Conservation (phyloP, 2,888 invertebrate genomes). For the Ophion costatus region DNA sequence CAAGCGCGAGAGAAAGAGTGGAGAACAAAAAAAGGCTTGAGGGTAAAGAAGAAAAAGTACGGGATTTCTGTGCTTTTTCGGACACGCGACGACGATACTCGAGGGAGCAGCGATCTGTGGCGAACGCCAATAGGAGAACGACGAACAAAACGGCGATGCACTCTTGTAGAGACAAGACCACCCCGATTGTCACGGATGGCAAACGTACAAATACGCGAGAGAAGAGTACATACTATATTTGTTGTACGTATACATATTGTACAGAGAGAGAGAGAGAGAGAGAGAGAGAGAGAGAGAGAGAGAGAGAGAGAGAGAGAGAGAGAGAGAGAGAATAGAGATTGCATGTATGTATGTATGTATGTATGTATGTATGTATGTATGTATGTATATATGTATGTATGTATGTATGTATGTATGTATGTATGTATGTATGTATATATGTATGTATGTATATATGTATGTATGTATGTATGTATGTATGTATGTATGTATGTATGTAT, state of each 20-base stretch:
- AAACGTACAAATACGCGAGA: slow-evolving; percentile 49
- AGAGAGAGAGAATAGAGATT: too few species aligned
- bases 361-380: too few species aligned
- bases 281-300: too few species aligned
- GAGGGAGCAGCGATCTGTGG: slow-evolving; percentile 46
- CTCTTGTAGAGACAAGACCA: slow-evolving; percentile 41
- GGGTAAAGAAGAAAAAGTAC: slow-evolving; percentile 18
- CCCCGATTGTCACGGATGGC: slow-evolving; percentile 49
- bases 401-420: too few species aligned
- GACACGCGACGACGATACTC: slow-evolving; percentile 44
- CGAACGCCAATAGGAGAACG: slow-evolving; percentile 17
- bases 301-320: too few species aligned
- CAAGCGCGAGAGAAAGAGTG: neutral
- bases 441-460: too few species aligned
- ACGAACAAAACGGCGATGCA: slow-evolving; percentile 21
- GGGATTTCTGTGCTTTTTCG: slow-evolving; percentile 45
- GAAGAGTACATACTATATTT: slow-evolving; percentile 19
- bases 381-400: too few species aligned
- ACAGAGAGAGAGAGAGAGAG: too few species aligned
- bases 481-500: neutral
- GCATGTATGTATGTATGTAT: too few species aligned
- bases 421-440: too few species aligned
- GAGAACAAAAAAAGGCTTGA: slow-evolving; percentile 8
- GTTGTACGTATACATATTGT: neutral
- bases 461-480: too few species aligned